Evolutionary conservation across 2,113 vertebrate genomes (phyloP).

Genomic region (Noctilio leporinus): DNA sequence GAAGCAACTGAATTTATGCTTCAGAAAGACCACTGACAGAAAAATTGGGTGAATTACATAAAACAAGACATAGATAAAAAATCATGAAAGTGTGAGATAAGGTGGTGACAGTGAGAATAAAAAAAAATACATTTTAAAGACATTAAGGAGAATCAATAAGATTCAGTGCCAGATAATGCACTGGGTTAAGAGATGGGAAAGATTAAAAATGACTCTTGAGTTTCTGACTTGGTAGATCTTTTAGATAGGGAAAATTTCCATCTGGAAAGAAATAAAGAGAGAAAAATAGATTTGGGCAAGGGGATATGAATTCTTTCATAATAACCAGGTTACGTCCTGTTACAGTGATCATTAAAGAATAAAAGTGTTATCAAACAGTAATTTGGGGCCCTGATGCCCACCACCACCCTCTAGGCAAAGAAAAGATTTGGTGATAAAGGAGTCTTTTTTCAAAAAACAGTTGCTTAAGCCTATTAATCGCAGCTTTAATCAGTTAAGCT

Average conservation of each 20-base stretch:
- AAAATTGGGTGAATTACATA: not conserved
- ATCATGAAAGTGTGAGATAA: not conserved
- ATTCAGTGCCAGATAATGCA: not conserved
- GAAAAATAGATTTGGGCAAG: not conserved
- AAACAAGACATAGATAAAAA: not conserved
- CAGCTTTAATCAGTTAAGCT: too few relatives aligned
- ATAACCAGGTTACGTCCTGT: not conserved
- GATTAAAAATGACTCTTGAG: not conserved
- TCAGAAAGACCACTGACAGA: not conserved
- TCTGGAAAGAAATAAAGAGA: not conserved
- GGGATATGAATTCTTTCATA: not conserved
- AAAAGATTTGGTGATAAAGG: too few relatives aligned
- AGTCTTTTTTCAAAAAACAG: too few relatives aligned
- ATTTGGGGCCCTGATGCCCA: too few relatives aligned
- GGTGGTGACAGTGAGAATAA: not conserved
- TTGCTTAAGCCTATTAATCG: too few relatives aligned
- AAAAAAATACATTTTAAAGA: not conserved
- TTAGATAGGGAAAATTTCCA: not conserved
- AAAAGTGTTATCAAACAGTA: too few relatives aligned
- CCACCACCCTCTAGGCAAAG: too few relatives aligned
- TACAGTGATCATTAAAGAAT: not conserved
- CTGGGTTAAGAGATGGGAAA: not conserved
- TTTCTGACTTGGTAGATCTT: not conserved
- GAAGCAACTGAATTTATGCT: not conserved
- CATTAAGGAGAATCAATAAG: not conserved